Evolutionary conservation across 2,888 invertebrate species (phyloP).

Genomic region (Acheta domesticus): DNA sequence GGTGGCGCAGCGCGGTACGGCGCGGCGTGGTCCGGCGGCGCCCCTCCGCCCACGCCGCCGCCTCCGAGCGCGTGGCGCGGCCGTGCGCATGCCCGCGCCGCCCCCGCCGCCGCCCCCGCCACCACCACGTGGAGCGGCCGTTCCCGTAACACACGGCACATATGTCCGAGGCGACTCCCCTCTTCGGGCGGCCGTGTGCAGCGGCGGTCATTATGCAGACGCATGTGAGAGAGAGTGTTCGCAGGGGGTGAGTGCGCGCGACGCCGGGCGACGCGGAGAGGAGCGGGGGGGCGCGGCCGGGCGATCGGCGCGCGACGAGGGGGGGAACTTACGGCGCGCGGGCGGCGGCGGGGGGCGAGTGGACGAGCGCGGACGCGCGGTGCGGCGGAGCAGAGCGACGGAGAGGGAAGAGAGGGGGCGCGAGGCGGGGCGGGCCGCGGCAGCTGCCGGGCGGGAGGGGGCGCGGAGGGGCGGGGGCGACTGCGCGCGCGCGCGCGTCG

Average conservation of each 20-base stretch:
- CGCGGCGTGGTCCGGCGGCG: neutral
- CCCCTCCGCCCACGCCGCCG: neutral
- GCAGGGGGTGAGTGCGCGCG: neutral
- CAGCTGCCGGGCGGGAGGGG: neutral
- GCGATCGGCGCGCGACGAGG: neutral
- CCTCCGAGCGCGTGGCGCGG: neutral
- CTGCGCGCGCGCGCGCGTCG: neutral
- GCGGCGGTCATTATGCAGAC: slow-evolving; percentile 1
- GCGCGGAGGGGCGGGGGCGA: neutral
- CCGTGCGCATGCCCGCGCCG: slow-evolving; percentile 1
- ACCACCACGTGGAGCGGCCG: slow-evolving; percentile 1
- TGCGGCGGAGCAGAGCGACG: neutral
- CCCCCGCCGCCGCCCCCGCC: slow-evolving; percentile 11
- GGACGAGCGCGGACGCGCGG: neutral
- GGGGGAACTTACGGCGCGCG: neutral
- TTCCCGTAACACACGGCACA: slow-evolving; percentile 1
- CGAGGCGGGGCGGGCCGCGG: neutral
- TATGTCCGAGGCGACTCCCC: neutral
- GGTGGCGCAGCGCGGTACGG: neutral
- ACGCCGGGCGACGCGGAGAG: neutral
- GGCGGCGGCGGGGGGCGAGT: neutral
- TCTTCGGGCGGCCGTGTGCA: neutral
- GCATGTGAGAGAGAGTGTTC: neutral
- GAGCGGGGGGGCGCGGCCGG: neutral
- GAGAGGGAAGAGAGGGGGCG: neutral